Evolutionary conservation across 2,113 vertebrate genomes (phyloP).

Genomic region (Centropus bengalensis): DNA sequence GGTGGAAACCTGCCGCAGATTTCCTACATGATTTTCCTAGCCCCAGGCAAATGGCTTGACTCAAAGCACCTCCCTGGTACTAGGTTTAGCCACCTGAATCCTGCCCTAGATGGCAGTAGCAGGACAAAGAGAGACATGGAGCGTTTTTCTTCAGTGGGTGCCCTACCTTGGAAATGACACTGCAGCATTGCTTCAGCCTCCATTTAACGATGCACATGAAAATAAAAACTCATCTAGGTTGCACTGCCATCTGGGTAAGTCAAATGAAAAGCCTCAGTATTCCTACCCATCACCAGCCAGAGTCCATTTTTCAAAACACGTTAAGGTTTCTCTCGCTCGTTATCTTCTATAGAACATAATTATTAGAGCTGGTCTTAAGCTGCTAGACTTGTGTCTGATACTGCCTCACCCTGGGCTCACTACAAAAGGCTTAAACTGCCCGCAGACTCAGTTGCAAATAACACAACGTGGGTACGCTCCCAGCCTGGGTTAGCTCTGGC

Average conservation of each 20-base stretch:
- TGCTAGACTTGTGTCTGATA: background rate
- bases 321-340: background rate
- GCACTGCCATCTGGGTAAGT: background rate
- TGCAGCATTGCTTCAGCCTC: background rate
- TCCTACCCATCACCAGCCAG: background rate
- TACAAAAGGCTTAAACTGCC: background rate
- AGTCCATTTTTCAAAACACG: background rate
- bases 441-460: background rate
- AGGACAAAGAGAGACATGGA: background rate
- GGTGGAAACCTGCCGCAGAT: background rate
- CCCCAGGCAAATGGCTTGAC: background rate
- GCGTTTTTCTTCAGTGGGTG: background rate
- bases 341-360: background rate
- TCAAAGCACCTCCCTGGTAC: background rate
- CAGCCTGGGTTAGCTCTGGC: background rate
- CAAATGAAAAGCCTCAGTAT: background rate
- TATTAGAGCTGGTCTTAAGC: background rate
- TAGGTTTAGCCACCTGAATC: background rate
- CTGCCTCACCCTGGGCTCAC: background rate
- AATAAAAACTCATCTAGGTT: background rate
- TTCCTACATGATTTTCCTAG: background rate
- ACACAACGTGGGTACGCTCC: background rate
- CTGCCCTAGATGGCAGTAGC: slow-evolving; percentile 59
- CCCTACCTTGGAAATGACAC: background rate
- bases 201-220: background rate